Percentiles rank a stretch among this genome's conserved stretches.
These are phyloP conservation scores for Cynocephalus volans DNA, from an alignment of 2,113 vertebrate genomes.

Conservation along the genomic window DNA sequence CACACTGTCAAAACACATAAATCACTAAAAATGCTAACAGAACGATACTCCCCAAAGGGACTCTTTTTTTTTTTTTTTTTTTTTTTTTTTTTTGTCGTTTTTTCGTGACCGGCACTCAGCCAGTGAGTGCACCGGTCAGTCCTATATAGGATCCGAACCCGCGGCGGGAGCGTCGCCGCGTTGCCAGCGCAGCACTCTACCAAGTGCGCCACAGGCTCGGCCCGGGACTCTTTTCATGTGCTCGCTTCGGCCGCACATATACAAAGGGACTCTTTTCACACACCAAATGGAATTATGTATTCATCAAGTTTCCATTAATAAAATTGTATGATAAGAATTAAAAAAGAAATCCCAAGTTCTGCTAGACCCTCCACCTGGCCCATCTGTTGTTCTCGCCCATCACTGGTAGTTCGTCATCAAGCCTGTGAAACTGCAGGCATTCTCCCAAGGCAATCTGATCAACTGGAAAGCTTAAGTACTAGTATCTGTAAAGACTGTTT, in stretches of 20 bases:
- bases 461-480: background rate
- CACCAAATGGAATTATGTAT: conserved; percentile 56
- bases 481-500: background rate
- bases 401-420: background rate
- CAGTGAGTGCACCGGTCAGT: too few relatives aligned
- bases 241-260: too few relatives aligned
- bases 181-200: too few relatives aligned
- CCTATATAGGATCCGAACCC: too few relatives aligned
- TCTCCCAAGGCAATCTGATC: background rate
- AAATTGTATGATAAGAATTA: background rate
- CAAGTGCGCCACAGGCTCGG: too few relatives aligned
- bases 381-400: background rate
- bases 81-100: too few relatives aligned
- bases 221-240: too few relatives aligned
- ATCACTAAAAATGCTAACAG: conserved; percentile 62
- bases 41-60: conserved; percentile 50
- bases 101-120: too few relatives aligned
- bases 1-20: conserved; percentile 63
- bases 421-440: background rate
- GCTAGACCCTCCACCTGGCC: background rate
- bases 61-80: too few relatives aligned
- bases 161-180: too few relatives aligned
- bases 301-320: conserved; percentile 64
- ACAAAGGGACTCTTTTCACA: conserved; percentile 23
- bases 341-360: conserved; percentile 44